Evolutionary conservation across 2,797 vertebrate species (phyloP).

Genomic region (Rhabdomys pumilio): DNA sequence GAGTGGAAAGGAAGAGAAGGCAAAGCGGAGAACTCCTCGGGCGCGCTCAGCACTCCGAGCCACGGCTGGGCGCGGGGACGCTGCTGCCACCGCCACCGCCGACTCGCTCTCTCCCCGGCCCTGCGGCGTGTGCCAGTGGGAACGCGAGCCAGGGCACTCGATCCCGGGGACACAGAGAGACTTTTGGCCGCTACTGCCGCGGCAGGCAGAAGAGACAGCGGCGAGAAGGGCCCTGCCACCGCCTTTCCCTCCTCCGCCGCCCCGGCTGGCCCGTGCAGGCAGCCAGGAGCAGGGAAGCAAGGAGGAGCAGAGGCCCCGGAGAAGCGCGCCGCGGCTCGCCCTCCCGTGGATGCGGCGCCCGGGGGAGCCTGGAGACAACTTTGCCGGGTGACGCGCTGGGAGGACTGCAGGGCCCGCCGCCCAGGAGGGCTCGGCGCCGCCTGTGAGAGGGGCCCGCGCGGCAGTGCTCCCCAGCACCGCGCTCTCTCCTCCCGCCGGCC

Average conservation of each 20-base stretch:
- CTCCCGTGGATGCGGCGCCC: slow-evolving; percentile 81
- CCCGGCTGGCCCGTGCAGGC: slow-evolving; percentile 59
- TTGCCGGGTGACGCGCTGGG: slow-evolving; percentile 81
- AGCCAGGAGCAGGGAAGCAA: slow-evolving; percentile 66
- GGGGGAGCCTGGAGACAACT: slow-evolving; percentile 83
- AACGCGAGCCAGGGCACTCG: slow-evolving; percentile 49
- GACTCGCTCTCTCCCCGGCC: slow-evolving; percentile 51
- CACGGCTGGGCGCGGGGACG: slow-evolving; percentile 71
- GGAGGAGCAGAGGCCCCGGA: slow-evolving; percentile 84
- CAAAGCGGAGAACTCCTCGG: slow-evolving; percentile 76
- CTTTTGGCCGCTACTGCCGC: slow-evolving; percentile 63
- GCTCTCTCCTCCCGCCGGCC: slow-evolving; percentile 54
- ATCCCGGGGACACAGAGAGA: slow-evolving; percentile 62
- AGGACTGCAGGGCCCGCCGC: slow-evolving; percentile 83
- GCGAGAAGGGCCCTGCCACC: slow-evolving; percentile 55
- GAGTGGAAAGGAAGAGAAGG: slow-evolving; percentile 79
- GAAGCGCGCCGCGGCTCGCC: slow-evolving; percentile 70
- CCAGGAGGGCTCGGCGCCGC: slow-evolving; percentile 65
- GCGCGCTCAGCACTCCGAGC: slow-evolving; percentile 68
- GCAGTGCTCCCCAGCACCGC: slow-evolving; percentile 63
- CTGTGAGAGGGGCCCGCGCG: slow-evolving; percentile 63
- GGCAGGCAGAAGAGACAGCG: slow-evolving; percentile 8
- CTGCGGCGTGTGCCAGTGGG: slow-evolving; percentile 69
- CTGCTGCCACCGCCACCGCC: slow-evolving; percentile 58
- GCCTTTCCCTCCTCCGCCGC: slow-evolving; percentile 29